phyloP scores from a whole-genome alignment of 1,140 invertebrate genomes.

The Holcopasites calliopsidis region DNA sequence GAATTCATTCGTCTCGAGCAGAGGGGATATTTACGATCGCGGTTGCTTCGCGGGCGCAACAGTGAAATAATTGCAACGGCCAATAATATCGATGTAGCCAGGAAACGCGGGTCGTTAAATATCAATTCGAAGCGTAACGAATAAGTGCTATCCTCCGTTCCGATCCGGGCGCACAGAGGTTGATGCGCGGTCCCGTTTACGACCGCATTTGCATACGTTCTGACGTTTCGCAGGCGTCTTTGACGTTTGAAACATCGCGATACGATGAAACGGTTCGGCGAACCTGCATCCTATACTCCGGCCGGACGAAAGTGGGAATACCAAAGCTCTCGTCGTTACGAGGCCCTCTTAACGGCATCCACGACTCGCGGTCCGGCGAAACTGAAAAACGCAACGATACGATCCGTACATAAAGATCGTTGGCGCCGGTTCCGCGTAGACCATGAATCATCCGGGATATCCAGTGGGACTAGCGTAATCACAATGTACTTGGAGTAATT shows the following conservation, averaged over 20 bases:
- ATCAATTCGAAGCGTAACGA: conserved; percentile 8
- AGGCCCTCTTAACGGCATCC: conserved; percentile 34
- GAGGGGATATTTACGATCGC: conserved; percentile 10
- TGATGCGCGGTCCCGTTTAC: conserved; percentile 27
- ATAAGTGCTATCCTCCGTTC: neutral
- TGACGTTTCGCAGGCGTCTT: neutral
- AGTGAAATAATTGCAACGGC: neutral
- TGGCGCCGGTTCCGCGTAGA: neutral
- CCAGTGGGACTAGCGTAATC: neutral
- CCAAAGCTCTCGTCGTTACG: conserved; percentile 42
- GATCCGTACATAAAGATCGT: conserved; percentile 1
- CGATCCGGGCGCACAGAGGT: too few species aligned
- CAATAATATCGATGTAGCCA: neutral
- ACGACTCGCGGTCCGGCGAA: neutral
- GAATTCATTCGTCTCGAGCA: neutral
- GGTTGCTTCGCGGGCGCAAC: neutral
- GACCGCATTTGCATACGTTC: conserved; percentile 7
- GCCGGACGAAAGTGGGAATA: conserved; percentile 3
- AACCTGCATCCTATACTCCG: neutral
- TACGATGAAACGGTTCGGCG: conserved; percentile 14
- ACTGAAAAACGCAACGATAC: neutral
- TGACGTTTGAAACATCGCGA: conserved; percentile 33
- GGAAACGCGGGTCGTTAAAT: conserved; percentile 6
- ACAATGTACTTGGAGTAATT: conserved; percentile 1
- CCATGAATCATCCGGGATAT: neutral